A percentile compares a stretch with the other conserved stretches of the same genome.
Conservation (phyloP, 2,888 invertebrate species). For the Corythucha ciliata region DNA sequence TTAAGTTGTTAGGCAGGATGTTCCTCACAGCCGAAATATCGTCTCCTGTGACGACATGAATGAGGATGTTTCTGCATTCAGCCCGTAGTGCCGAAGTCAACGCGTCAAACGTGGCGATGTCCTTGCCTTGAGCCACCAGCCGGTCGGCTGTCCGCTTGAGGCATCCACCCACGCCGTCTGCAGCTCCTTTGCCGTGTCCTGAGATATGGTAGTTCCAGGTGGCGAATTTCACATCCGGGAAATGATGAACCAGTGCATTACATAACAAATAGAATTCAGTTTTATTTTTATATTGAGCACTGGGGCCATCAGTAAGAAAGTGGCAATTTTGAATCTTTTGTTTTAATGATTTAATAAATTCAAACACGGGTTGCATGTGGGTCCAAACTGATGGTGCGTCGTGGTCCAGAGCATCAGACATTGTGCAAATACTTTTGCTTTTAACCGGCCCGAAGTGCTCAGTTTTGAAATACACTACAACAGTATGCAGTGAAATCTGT, state of each 20-base stretch:
- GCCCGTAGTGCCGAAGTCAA: neutral
- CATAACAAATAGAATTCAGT: neutral
- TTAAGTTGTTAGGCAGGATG: neutral
- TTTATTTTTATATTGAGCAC: constrained; percentile 3
- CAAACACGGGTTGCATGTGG: constrained; percentile 2
- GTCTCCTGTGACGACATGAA: neutral
- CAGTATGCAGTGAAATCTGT: too few relatives aligned
- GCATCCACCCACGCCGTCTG: constrained; percentile 4
- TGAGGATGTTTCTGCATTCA: constrained; percentile 1
- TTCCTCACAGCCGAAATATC: neutral
- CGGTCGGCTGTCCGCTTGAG: neutral
- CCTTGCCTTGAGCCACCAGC: neutral
- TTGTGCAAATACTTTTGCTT: too few relatives aligned
- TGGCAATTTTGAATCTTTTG: neutral
- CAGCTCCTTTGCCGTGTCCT: constrained; percentile 4
- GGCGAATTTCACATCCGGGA: neutral
- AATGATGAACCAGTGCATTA: neutral
- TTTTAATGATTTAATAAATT: neutral
- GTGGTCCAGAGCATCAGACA: too few relatives aligned
- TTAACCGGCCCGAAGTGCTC: too few relatives aligned
- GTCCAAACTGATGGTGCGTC: neutral
- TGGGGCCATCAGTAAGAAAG: constrained; percentile 4
- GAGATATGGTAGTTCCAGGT: constrained; percentile 1
- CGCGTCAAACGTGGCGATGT: neutral
- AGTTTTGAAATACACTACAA: too few relatives aligned